Evolutionary conservation across 2,113 vertebrate genomes (phyloP), one percentile per base, ranked within the genome.

Genomic region (Phylloscopus trochiloides): DNA sequence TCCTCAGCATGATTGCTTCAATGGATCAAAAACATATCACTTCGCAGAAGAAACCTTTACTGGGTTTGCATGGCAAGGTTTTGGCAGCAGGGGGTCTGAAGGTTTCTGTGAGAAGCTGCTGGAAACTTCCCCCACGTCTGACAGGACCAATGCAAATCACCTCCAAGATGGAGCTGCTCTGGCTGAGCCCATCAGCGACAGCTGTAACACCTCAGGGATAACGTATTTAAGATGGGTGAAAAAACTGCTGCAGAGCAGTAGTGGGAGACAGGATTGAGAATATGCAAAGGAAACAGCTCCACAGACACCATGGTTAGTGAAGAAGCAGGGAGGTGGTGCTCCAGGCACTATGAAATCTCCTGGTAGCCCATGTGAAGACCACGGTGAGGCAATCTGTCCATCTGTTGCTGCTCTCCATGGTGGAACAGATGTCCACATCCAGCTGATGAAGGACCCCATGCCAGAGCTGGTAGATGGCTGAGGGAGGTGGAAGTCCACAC

Each of bases 141-240:
- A 61, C 1, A 31, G 12, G 61, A 68, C 15, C 32, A 54, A 28
- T 31, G 32, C 24, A 17, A 67, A 16, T 18, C 0, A 0, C 17
- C 45, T 72, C 61, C 26, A 63, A 68, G 43, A 58, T 0, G 0
- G 50, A 70, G 10, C n/a, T 6, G 1, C 21, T 1, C 31, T 26
- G 38, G 38, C 68, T 1, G 5, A 75, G 55, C 8, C 40, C 10
- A 34, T 31, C 17, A 19, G 47, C 1, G 0, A 76, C 1, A 8
- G 61, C 17, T 42, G 12, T 20, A 57, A 34, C 0, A 0, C 20
- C 13, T 67, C 47, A 62, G 26, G 26, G 32, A 43, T 31, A 59
- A 54, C 4, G 1, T 26, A 58, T 13, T 38, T n/a, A 70, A 48
- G n/a, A 70, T 24, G n/a, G 15, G 15, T 9, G 11, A 10, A 15